Base-by-base conservation (phyloP, 92 coral and sea anemone genomes). In the Umimayanthus chanpuru region DNA sequence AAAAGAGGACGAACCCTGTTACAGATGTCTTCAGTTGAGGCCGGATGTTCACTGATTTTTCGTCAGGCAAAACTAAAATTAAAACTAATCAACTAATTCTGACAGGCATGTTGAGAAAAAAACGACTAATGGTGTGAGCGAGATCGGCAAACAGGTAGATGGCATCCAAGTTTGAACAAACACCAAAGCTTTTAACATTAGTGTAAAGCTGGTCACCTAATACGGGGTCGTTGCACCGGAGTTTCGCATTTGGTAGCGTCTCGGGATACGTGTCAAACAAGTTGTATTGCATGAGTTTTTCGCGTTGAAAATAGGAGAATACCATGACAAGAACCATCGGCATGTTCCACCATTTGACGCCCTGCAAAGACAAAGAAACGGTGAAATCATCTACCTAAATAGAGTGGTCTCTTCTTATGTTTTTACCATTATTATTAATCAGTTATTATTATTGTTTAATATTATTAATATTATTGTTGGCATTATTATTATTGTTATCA, bases 301-400 rank as follows among this genome's bases (percentile, higher is more conserved):
- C 94, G 39, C 93, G 88, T 15, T 83, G 92, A 20, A 84, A 85
- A 55, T 91, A 82, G 58, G 95, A 93, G 81, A 86, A 87, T 40
- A 93, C 93, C 98, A 94, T 91, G 16, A 93, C 61, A 53, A 94
- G 77, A 16, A 94, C 93, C 28, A 91, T 85, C 18, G 98, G 95
- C 92, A 94, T 85, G 14, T 94, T 94, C 95, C 95, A 94, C 98
- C 98, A 94, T 23, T 85, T 90, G 30, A 80, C 66, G 53, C 92
- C 92, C 85, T 80, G 41, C 29, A 36, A 32, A 80, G 29, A 14
- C 16, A 49, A 79, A 26, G 15, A 28, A 79, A 50, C 58, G 58
- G 58, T 53, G 58, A 53, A 15, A 53, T 53, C 18, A 53, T 53
- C 58, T 14, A 53, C 58, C n/a, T n/a, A 53, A 3, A 12, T 16